Percentiles rank a stretch among this genome's conserved stretches.
These are phyloP conservation scores for Gryllus longicercus DNA, from an alignment of 2,888 invertebrate genomes.

Conservation along the genomic window DNA sequence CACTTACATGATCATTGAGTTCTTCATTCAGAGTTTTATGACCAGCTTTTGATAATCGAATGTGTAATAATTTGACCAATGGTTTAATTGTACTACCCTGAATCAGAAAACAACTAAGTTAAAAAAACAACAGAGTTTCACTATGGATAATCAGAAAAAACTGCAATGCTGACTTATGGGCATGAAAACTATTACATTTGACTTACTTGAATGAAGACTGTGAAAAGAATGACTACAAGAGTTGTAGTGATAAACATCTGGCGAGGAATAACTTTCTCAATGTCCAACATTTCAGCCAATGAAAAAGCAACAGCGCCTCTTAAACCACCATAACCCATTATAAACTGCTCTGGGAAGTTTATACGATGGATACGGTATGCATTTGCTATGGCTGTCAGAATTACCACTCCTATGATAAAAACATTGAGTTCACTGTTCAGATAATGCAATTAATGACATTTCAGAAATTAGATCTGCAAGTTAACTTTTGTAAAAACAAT, in stretches of 20 bases:
- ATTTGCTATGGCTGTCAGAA: conserved; percentile 53
- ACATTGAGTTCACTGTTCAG: background rate
- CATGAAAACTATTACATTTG: no score
- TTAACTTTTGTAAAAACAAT: no score
- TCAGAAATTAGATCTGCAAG: no score
- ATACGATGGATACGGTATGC: conserved; percentile 49
- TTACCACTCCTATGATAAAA: conserved; percentile 46
- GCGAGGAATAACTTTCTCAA: conserved; percentile 49
- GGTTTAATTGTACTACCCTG: conserved; percentile 60
- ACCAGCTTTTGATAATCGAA: conserved; percentile 47
- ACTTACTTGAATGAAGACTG: conserved; percentile 56
- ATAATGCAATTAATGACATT: no score
- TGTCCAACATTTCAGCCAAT: conserved; percentile 50
- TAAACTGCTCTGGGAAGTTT: conserved; percentile 53
- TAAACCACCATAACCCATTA: conserved; percentile 58
- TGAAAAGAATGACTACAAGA: conserved; percentile 57
- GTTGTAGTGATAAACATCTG: conserved; percentile 57
- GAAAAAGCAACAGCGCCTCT: conserved; percentile 60
- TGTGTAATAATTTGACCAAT: conserved; percentile 55
- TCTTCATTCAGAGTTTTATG: conserved; percentile 53
- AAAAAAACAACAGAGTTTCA: background rate
- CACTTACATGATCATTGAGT: conserved; percentile 52
- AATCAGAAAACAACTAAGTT: conserved; percentile 33
- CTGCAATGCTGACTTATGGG: background rate
- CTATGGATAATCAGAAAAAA: background rate